phyloP scores from a whole-genome alignment of 1,140 invertebrate species.

The Ceratina calcarata region DNA sequence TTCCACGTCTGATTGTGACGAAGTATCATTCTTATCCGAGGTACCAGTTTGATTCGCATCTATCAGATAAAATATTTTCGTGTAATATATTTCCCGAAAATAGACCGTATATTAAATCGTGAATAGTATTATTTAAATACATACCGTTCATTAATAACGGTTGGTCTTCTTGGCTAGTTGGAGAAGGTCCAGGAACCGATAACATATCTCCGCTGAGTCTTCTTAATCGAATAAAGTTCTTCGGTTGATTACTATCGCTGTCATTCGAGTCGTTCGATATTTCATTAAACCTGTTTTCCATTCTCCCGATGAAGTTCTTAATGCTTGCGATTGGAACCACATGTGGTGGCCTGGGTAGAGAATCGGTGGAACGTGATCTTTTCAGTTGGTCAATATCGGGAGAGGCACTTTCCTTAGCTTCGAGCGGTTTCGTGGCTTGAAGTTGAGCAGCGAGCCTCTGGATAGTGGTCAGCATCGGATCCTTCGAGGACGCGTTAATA shows the following conservation, averaged over 20 bases:
- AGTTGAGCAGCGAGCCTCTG: slow-evolving; percentile 75
- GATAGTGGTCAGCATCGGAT: slow-evolving; percentile 76
- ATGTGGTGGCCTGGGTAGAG: slow-evolving; percentile 55
- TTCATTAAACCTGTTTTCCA: slow-evolving; percentile 1
- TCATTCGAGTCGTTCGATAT: neutral
- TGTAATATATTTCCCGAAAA: neutral
- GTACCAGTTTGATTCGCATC: slow-evolving; percentile 15
- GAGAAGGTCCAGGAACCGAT: slow-evolving; percentile 55
- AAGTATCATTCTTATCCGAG: neutral
- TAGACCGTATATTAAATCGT: neutral
- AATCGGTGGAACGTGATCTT: neutral
- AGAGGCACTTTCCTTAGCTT: slow-evolving; percentile 24
- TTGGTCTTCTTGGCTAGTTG: neutral
- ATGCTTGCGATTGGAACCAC: slow-evolving; percentile 42
- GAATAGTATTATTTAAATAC: slow-evolving; percentile 1
- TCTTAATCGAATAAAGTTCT: slow-evolving; percentile 73
- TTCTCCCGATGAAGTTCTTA: slow-evolving; percentile 9
- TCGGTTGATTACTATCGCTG: slow-evolving; percentile 26
- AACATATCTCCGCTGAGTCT: slow-evolving; percentile 75
- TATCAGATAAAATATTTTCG: slow-evolving; percentile 19
- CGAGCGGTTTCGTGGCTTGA: slow-evolving; percentile 67
- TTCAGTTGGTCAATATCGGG: slow-evolving; percentile 12
- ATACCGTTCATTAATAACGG: neutral
- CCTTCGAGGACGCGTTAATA: slow-evolving; percentile 66
- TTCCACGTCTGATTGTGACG: slow-evolving; percentile 50